These are phyloP conservation scores for Hydrocynus forskahlii DNA, from an alignment of 2,797 vertebrate species.

Conservation along the genomic window DNA sequence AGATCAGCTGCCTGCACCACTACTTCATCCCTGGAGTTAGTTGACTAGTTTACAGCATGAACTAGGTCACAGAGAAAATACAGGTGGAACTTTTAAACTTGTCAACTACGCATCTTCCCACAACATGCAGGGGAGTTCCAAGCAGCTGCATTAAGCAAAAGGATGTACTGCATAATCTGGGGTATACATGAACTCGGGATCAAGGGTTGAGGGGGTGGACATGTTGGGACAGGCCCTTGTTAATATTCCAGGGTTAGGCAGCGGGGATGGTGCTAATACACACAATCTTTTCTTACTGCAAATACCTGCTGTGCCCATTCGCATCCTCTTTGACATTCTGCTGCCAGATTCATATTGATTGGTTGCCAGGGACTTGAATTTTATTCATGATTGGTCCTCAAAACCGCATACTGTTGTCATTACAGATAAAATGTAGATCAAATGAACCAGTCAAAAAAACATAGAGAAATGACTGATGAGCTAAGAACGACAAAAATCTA, in stretches of 20 bases:
- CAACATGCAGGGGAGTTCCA: slow-evolving; percentile 24
- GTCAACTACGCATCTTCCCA: not conserved
- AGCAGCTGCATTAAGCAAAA: slow-evolving; percentile 35
- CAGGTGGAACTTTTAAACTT: not conserved
- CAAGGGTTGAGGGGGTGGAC: slow-evolving; percentile 17
- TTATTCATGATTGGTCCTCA: slow-evolving; percentile 13
- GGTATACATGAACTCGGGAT: slow-evolving; percentile 30
- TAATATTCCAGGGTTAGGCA: slow-evolving; percentile 48
- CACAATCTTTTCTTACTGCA: slow-evolving; percentile 13
- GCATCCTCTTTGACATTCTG: slow-evolving; percentile 33
- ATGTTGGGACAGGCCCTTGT: slow-evolving; percentile 29
- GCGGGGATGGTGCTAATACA: slow-evolving; percentile 38
- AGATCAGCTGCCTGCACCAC: slow-evolving; percentile 20
- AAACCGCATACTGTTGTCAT: not conserved
- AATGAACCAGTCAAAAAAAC: too few species aligned
- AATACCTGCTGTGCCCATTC: slow-evolving; percentile 42
- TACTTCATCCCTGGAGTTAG: slow-evolving; percentile 23
- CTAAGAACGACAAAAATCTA: too few species aligned
- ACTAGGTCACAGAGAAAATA: slow-evolving; percentile 15
- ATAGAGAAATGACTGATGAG: too few species aligned
- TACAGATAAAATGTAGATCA: not conserved
- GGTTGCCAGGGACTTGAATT: slow-evolving; percentile 17
- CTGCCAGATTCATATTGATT: slow-evolving; percentile 39
- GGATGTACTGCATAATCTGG: slow-evolving; percentile 38
- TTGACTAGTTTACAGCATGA: slow-evolving; percentile 6